Conservation (phyloP, 2,113 vertebrate species). For the Myiozetetes cayanensis region DNA sequence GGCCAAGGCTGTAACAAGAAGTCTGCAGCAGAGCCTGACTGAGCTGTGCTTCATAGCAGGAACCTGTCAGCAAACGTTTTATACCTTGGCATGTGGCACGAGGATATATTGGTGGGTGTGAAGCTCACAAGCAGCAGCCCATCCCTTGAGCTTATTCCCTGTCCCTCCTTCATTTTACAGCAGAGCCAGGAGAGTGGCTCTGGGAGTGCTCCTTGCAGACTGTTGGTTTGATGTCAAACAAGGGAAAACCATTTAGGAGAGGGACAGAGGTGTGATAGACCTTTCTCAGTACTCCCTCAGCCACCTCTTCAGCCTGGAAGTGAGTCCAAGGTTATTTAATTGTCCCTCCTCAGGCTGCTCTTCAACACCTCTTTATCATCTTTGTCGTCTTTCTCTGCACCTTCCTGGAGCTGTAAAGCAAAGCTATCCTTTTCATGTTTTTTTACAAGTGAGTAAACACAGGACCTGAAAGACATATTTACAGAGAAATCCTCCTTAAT, state of each 20-base stretch:
- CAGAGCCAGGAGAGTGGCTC: not conserved
- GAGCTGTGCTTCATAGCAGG: not conserved
- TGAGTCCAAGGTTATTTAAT: not conserved
- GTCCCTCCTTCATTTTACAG: not conserved
- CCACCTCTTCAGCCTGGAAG: not conserved
- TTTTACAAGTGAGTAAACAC: conserved; percentile 19
- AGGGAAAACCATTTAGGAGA: not conserved
- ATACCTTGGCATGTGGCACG: not conserved
- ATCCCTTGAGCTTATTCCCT: not conserved
- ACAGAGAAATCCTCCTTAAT: conserved; percentile 33
- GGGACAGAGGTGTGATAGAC: not conserved
- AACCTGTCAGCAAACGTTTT: not conserved
- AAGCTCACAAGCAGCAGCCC: not conserved
- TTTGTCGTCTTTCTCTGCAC: not conserved
- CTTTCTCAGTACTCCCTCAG: not conserved
- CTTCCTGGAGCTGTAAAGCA: not conserved
- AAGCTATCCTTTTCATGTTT: not conserved
- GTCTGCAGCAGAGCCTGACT: not conserved
- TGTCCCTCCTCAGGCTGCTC: not conserved
- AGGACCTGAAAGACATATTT: conserved; percentile 40
- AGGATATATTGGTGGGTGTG: not conserved
- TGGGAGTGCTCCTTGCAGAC: not conserved
- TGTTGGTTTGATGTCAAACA: not conserved
- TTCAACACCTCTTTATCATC: not conserved
- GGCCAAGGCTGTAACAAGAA: not conserved